Evolutionary conservation across 1,140 invertebrate species (phyloP).

Genomic region (Drosophila sturtevanti): DNA sequence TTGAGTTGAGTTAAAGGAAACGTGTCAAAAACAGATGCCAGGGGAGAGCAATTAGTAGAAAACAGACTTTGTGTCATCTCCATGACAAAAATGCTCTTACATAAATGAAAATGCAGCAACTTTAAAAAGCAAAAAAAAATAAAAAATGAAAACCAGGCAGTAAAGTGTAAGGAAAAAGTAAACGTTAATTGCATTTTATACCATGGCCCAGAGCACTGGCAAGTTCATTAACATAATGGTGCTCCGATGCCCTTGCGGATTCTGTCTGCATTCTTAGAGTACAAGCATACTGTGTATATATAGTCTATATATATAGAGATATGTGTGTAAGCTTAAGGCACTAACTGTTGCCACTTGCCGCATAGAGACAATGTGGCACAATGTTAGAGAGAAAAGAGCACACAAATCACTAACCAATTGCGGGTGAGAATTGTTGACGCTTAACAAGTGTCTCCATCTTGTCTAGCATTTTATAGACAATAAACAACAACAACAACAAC

Average conservation of each 20-base stretch:
- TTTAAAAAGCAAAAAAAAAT: background rate
- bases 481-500: conserved; percentile 22
- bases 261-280: conserved; percentile 9
- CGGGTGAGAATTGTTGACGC: conserved; percentile 21
- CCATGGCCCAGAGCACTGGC: conserved; percentile 11
- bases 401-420: conserved; percentile 42
- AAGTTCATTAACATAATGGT: conserved; percentile 60
- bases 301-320: too few relatives aligned
- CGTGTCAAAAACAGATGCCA: conserved; percentile 11
- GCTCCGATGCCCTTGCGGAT: background rate
- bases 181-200: conserved; percentile 29
- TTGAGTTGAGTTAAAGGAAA: conserved; percentile 3
- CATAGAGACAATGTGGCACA: background rate
- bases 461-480: conserved; percentile 39
- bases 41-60: conserved; percentile 12
- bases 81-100: conserved; percentile 9
- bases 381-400: background rate
- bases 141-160: background rate
- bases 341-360: conserved; percentile 10
- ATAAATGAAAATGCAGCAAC: conserved; percentile 8
- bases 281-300: too few relatives aligned
- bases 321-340: conserved; percentile 24
- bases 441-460: conserved; percentile 31
- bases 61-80: conserved; percentile 10
- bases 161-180: background rate